Evolutionary conservation across 2,888 invertebrate species (phyloP).

Genomic region (Argyra leucocephala): DNA sequence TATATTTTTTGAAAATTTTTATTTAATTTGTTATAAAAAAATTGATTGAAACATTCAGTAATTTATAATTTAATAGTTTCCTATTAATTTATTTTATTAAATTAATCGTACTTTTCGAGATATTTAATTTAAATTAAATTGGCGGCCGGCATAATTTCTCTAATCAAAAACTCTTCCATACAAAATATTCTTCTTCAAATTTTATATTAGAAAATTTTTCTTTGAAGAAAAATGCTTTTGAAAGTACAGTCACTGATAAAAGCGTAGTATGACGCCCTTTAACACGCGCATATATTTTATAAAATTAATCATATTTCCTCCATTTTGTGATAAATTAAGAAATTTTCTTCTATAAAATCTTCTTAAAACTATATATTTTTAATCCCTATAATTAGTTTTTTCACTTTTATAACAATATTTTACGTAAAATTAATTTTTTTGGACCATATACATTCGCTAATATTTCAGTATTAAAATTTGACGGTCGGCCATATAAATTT

Average conservation of each 20-base stretch:
- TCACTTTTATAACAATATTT: background rate
- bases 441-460: background rate
- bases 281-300: background rate
- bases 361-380: background rate
- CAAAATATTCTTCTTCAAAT: too few relatives aligned
- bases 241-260: slow-evolving; percentile 2
- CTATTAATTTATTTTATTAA: too few relatives aligned
- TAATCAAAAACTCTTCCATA: too few relatives aligned
- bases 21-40: too few relatives aligned
- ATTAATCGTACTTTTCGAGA: background rate
- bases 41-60: too few relatives aligned
- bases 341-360: background rate
- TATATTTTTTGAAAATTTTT: too few relatives aligned
- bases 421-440: background rate
- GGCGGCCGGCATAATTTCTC: background rate
- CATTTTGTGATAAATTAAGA: background rate
- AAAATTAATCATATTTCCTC: background rate
- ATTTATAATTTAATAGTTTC: too few relatives aligned
- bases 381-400: background rate
- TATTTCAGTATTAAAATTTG: background rate
- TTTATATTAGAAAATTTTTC: background rate
- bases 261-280: slow-evolving; percentile 4
- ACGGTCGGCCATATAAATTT: background rate
- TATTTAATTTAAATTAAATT: background rate
- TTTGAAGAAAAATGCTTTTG: background rate